phyloP scores from a whole-genome alignment of 2,888 invertebrate species.

The Drosophila demipolita region DNA sequence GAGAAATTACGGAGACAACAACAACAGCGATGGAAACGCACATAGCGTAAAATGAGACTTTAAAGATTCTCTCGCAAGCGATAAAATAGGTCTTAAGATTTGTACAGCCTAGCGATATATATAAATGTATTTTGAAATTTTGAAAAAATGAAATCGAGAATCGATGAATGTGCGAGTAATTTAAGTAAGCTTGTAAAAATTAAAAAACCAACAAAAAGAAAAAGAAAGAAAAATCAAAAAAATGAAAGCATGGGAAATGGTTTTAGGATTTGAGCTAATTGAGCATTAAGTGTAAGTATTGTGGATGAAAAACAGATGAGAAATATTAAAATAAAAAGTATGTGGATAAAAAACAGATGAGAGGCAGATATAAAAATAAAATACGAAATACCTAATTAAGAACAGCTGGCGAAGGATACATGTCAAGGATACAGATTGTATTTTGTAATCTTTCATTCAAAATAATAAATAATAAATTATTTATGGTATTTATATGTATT shows the following conservation, averaged over 20 bases:
- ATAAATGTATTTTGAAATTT: conserved; percentile 46
- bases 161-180: conserved; percentile 10
- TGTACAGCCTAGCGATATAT: conserved; percentile 73
- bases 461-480: conserved; percentile 2
- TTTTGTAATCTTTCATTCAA: conserved; percentile 40
- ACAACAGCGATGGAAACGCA: conserved; percentile 51
- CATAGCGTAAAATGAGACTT: conserved; percentile 63
- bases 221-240: neutral
- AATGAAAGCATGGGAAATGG: conserved; percentile 28
- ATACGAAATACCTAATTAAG: conserved; percentile 16
- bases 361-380: neutral
- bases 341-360: conserved; percentile 32
- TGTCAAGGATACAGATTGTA: conserved; percentile 24
- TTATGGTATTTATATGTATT: conserved; percentile 63
- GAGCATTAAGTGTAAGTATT: conserved; percentile 55
- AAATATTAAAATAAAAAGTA: conserved; percentile 4
- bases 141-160: neutral
- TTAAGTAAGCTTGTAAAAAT: conserved; percentile 72
- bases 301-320: conserved; percentile 27
- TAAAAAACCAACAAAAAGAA: neutral
- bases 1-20: conserved; percentile 56
- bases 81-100: conserved; percentile 66
- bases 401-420: conserved; percentile 20
- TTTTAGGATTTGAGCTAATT: conserved; percentile 68
- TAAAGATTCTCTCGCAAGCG: conserved; percentile 47